Evolutionary conservation across 2,797 vertebrate species (phyloP), one percentile per base, ranked within the genome.

Genomic region (Danio aesculapii): DNA sequence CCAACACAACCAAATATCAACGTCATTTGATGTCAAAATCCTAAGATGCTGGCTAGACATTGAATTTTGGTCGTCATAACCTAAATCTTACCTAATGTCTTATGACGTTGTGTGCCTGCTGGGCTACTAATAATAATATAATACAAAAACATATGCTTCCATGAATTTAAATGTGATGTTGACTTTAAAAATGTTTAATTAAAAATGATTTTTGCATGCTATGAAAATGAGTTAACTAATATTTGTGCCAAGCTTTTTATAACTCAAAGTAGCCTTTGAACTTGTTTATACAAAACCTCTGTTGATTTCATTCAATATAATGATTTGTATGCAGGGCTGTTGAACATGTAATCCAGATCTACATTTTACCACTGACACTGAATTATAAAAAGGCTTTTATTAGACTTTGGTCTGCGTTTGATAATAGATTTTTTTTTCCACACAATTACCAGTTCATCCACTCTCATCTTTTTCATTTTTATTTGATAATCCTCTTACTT

Each of bases 401-500:
- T 72, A 63, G 55, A 79, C 68, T 55, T 79, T 46, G 2, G 0
- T 79, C 57, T 61, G 9, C 14, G 14, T 50, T 63, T 79, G 64
- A 80, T 75, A 69, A 75, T 68, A 75, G 68, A 79, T 69, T 81
- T 43, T 76, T 75, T 30, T 30, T 64, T 69, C 17, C 13, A 59
- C 55, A 64, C 66, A 52, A 59, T 58, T 71, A 55, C 67, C 50
- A 63, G 41, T 72, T 79, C 77, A 71, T 59, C 39, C 77, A 58
- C 39, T 21, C 52, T 55, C 52, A 59, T 80, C 82, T 70, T 64
- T 80, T 75, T 76, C 77, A 66, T 75, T 81, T 75, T 81, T 75
- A 41, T 13, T 78, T 75, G 62, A 77, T 81, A 83, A 83, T 81
- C 63, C 59, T 79, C 82, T 72, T 68, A 71, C 74, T 79, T 85